Base-by-base conservation (phyloP, 2,797 vertebrate species). In the Simalia tracyae region DNA sequence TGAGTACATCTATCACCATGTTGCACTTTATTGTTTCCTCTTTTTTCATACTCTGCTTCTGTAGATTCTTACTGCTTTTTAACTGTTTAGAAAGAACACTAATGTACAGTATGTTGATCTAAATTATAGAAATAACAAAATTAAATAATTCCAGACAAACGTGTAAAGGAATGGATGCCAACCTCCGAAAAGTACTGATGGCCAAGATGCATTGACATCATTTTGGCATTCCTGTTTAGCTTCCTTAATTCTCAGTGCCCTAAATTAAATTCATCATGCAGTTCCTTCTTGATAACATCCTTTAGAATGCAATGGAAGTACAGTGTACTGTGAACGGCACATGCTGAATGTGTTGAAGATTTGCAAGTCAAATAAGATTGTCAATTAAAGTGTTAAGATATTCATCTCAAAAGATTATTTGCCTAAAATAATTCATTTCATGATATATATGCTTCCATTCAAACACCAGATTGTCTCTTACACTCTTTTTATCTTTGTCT, bases 291-390 rank as follows among this genome's bases (percentile, higher is more conserved):
- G 85, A 89, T 84, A 92, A 87, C 15, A 50, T 87, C 68, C 42
- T 87, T 88, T 88, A 86, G 88, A 90, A 92, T 90, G 88, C 68
- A 87, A 36, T 91, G 42, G 90, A 50, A n/a, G 10, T 90, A 50
- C 81, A 90, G 84, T 90, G 42, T 87, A 87, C 59, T 50, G 59
- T 64, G 90, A 91, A 72, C 72, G 81, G 87, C 88, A 89, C 59
- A 10, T 61, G 66, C 76, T 60, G 31, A 90, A 59, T 14, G n/a
- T 88, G 64, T 61, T 72, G 61, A 84, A 31, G 59, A 94, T 94
- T 89, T 94, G 90, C 90, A 93, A 91, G 90, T 68, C 92, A 93
- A 91, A 94, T 92, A 63, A 86, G 90, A 60, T 84, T 91, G 88
- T 90, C 93, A 93, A 57, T 94, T 91, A 94, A 91, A 68, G 85